phyloP scores from a whole-genome alignment of 2,113 vertebrate genomes.

The Eulemur rufifrons region DNA sequence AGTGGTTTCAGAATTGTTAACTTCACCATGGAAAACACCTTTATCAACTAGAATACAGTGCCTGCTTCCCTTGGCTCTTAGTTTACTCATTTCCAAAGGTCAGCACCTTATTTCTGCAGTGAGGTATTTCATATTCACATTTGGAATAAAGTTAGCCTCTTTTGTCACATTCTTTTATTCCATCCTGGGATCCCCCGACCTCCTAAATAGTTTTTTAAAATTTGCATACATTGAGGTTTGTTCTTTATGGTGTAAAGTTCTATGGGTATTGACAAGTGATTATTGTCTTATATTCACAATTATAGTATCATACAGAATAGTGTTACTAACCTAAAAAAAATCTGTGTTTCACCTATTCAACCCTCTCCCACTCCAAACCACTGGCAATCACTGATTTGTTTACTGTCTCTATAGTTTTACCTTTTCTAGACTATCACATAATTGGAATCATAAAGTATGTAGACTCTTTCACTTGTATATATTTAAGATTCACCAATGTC shows the following conservation, averaged over 20 bases:
- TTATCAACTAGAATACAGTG: neutral
- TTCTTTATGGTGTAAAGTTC: neutral
- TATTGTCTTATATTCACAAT: neutral
- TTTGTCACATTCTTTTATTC: neutral
- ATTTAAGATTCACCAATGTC: neutral
- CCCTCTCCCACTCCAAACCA: neutral
- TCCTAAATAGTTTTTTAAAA: neutral
- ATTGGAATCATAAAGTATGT: neutral
- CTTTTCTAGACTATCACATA: constrained; percentile 6
- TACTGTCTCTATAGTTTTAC: neutral
- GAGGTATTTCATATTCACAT: neutral
- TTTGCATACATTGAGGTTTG: neutral
- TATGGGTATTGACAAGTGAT: neutral
- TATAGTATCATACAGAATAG: neutral
- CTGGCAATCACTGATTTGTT: neutral
- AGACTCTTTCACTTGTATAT: neutral
- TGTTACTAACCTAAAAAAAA: neutral
- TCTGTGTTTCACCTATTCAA: neutral
- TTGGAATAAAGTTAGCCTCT: neutral
- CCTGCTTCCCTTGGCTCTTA: constrained; percentile 6
- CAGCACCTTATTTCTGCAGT: neutral
- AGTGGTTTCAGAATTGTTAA: constrained; percentile 17
- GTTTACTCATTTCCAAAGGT: neutral
- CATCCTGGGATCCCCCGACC: neutral
- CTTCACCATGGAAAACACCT: neutral